Conservation (phyloP, 1,140 invertebrate species). For the Holotrichia oblita region DNA sequence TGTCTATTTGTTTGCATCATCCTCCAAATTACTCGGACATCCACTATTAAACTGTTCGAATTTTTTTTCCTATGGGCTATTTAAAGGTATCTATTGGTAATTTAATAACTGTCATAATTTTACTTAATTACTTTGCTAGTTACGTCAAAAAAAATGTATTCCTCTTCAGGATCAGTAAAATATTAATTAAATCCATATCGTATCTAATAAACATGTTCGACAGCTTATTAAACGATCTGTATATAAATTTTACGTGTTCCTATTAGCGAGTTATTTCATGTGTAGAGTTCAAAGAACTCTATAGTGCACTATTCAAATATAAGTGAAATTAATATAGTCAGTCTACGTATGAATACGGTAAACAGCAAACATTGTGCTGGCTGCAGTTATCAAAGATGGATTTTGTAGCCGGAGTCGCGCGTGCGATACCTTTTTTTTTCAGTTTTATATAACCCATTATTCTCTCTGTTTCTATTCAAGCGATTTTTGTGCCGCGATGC, state of each 20-base stretch:
- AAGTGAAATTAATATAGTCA: slow-evolving; percentile 16
- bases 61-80: too few relatives aligned
- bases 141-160: too few relatives aligned
- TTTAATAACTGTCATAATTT: too few relatives aligned
- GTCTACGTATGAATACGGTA: not conserved
- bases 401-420: not conserved
- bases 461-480: not conserved
- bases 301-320: not conserved
- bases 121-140: too few relatives aligned
- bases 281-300: slow-evolving; percentile 6
- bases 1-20: too few relatives aligned
- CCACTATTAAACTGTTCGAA: too few relatives aligned
- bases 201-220: too few relatives aligned
- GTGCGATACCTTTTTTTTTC: not conserved
- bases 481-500: not conserved
- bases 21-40: too few relatives aligned
- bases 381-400: not conserved
- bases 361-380: not conserved
- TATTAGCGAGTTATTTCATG: not conserved
- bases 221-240: not conserved
- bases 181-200: too few relatives aligned
- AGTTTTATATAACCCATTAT: not conserved
- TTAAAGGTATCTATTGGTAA: too few relatives aligned
- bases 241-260: not conserved
- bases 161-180: too few relatives aligned